Base-by-base conservation (phyloP, 2,888 invertebrate genomes). In the Cheilosia impressa region DNA sequence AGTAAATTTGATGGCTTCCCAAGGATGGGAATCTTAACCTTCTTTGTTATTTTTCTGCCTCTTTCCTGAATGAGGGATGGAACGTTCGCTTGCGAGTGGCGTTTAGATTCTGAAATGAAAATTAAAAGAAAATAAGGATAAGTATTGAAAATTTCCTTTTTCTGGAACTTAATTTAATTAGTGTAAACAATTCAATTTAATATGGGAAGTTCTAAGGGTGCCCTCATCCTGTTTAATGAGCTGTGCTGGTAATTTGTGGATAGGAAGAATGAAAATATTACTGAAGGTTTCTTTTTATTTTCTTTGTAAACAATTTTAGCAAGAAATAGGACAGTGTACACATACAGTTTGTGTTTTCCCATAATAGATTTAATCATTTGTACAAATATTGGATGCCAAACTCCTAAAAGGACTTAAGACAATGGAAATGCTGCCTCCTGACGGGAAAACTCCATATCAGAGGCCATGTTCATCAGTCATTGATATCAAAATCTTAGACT, bases 21-120 rank as follows among this genome's bases (percentile, higher is more conserved):
- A 58, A 68, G 27, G 45, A 66, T 31, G 69, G 65, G 58, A 52
- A 22, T 50, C n/a, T 41, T 17, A 60, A 78, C 45, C 63, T 31
- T 43, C 41, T 10, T 15, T 0, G 19, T 45, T 19, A 22, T 19
- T 34, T 24, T 10, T 31, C 19, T 65, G 41, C 24, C 55, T 50
- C 15, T 17, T 10, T 19, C 6, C 13, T 45, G n/a, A 15, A 19
- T 45, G 31, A 22, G 4, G 2, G 24, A 9, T 43, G 31, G 38
- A 24, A 13, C 47, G 45, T 17, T 71, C 71, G 13, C 75, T 41
- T 27, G 24, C n/a, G 53, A 58, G 41, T 52, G 52, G 15, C 57
- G 57, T 31, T 73, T 60, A 10, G 27, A 43, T 17, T 79, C 83
- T 84, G 79, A 84, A 84, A 84, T 65, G 45, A 79, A 75, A 79